Conservation (phyloP, 2,797 vertebrate species). For the Anomalospiza imberbis region DNA sequence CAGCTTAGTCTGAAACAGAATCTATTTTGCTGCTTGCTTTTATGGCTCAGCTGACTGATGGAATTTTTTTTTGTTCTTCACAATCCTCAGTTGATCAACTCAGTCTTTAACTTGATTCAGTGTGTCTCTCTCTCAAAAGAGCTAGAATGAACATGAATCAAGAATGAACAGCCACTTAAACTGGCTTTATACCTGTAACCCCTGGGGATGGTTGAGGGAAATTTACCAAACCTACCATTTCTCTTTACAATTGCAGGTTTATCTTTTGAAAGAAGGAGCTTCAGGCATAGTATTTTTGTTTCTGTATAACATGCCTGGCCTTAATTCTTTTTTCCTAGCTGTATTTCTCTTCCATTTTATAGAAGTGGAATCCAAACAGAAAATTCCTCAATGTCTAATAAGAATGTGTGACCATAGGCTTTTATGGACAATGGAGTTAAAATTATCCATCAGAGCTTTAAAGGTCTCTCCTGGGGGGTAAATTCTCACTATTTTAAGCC, state of each 20-base stretch:
- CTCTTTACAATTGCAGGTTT: constrained; percentile 31
- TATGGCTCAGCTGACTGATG: constrained; percentile 24
- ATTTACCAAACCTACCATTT: constrained; percentile 28
- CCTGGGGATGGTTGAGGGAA: constrained; percentile 22
- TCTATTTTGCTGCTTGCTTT: constrained; percentile 37
- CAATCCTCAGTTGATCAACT: constrained; percentile 36
- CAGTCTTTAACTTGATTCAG: constrained; percentile 50
- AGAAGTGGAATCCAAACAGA: neutral
- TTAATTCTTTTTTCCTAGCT: constrained; percentile 23
- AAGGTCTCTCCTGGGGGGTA: neutral
- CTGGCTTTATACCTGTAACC: constrained; percentile 26
- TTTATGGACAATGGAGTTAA: constrained; percentile 9
- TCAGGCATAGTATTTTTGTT: constrained; percentile 31
- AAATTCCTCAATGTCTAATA: constrained; percentile 9
- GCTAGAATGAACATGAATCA: constrained; percentile 33
- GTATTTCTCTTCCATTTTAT: neutral
- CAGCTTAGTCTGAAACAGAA: constrained; percentile 29
- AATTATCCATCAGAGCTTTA: constrained; percentile 1
- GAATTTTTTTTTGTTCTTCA: constrained; percentile 14
- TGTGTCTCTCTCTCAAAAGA: constrained; percentile 22
- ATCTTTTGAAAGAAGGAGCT: constrained; percentile 39
- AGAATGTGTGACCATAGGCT: neutral
- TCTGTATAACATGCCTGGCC: neutral
- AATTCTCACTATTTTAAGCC: neutral
- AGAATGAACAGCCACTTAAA: constrained; percentile 30